Percentiles rank a stretch among this genome's conserved stretches.
phyloP scores from a whole-genome alignment of 64 coral and sea anemone genomes.

The Catalaphyllia jardinei region DNA sequence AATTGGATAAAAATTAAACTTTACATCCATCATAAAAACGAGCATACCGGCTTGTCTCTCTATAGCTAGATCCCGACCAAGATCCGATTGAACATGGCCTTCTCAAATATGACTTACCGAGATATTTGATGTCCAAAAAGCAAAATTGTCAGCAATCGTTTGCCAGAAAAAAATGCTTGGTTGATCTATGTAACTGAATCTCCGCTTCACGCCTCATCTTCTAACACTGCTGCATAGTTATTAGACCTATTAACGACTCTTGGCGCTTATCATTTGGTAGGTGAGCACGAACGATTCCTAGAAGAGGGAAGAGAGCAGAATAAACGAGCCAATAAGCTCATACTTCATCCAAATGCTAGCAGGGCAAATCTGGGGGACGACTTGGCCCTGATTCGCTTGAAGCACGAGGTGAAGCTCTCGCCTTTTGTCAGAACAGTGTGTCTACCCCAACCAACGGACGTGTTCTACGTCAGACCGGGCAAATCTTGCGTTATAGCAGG shows the following conservation, averaged over 20 bases:
- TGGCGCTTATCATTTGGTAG: not conserved
- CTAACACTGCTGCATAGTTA: not conserved
- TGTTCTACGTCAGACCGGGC: constrained; percentile 59
- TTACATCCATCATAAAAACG: too few species aligned
- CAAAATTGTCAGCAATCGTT: too few species aligned
- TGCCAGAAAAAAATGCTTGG: too few species aligned
- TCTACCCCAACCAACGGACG: constrained; percentile 56
- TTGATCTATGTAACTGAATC: too few species aligned
- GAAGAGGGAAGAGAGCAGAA: constrained; percentile 93
- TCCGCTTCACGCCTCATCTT: too few species aligned
- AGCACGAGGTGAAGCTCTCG: constrained; percentile 70
- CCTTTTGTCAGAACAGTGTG: constrained; percentile 83
- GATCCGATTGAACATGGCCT: too few species aligned
- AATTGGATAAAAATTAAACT: too few species aligned
- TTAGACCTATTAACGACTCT: not conserved
- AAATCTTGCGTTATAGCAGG: constrained; percentile 69
- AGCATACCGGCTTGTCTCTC: too few species aligned
- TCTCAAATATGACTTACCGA: too few species aligned
- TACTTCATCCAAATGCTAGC: constrained; percentile 52
- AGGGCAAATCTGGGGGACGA: constrained; percentile 57
- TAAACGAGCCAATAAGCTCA: constrained; percentile 38
- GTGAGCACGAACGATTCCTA: constrained; percentile 68
- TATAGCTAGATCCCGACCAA: too few species aligned
- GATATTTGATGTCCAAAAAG: too few species aligned
- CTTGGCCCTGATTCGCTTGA: constrained; percentile 71